These are phyloP conservation scores for Pinna nobilis DNA, from an alignment of 1,140 invertebrate genomes.

Conservation along the genomic window DNA sequence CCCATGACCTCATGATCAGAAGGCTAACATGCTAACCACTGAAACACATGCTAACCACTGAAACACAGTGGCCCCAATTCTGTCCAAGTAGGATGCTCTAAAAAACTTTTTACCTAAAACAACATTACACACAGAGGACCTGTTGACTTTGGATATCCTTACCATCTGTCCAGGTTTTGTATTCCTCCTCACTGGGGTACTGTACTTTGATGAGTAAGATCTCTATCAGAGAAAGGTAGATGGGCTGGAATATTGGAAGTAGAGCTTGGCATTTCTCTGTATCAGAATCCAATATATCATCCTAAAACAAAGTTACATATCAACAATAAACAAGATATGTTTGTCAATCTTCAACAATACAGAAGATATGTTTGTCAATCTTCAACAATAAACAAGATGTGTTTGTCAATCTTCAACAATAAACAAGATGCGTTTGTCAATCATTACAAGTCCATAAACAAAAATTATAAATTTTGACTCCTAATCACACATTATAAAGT, in stretches of 20 bases:
- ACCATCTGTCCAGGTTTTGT: slow-evolving; percentile 73
- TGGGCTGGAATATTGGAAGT: slow-evolving; percentile 78
- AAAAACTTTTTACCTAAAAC: not conserved
- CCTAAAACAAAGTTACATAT: slow-evolving; percentile 74
- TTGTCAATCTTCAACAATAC: no score
- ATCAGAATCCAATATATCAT: slow-evolving; percentile 79
- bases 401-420: no score
- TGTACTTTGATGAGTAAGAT: slow-evolving; percentile 82
- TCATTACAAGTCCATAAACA: no score
- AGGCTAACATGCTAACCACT: no score
- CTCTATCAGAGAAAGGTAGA: slow-evolving; percentile 81
- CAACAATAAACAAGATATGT: no score
- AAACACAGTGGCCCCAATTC: no score
- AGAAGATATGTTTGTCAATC: no score
- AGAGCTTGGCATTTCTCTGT: slow-evolving; percentile 76
- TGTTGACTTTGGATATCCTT: not conserved
- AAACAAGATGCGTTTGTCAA: no score
- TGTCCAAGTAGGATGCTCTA: not conserved
- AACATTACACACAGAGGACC: not conserved
- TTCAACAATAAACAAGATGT: no score
- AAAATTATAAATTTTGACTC: no score
- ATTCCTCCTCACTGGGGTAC: slow-evolving; percentile 76
- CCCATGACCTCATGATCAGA: no score
- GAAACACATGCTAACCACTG: not conserved
- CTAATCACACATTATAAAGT: no score